Percentiles rank a stretch among this genome's conserved stretches.
Evolutionary conservation across 2,797 vertebrate species (phyloP).

Genomic region (Pangasius krempfi): DNA sequence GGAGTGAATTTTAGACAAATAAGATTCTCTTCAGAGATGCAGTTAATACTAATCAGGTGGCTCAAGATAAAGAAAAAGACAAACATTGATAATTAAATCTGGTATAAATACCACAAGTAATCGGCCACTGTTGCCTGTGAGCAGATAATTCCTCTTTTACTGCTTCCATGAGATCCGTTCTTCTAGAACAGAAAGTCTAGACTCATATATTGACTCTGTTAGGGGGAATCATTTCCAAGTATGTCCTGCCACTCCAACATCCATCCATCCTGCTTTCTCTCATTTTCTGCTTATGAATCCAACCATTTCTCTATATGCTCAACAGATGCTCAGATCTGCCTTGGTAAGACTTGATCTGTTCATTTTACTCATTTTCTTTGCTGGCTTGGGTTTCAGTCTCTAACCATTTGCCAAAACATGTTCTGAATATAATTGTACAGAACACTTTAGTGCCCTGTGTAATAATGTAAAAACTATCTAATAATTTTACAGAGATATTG

Average conservation of each 20-base stretch:
- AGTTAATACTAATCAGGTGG: neutral
- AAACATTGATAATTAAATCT: neutral
- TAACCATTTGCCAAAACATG: neutral
- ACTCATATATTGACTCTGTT: conserved; percentile 51
- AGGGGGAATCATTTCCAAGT: conserved; percentile 32
- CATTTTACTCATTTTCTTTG: neutral
- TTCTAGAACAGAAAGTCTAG: conserved; percentile 49
- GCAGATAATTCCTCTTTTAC: conserved; percentile 42
- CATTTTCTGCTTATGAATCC: conserved; percentile 25
- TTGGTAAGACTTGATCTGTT: too few relatives aligned
- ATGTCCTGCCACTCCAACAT: conserved; percentile 35
- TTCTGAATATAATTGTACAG: neutral
- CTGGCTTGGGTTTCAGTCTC: neutral
- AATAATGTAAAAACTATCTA: neutral
- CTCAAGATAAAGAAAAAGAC: neutral
- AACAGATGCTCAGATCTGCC: neutral
- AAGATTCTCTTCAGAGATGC: neutral
- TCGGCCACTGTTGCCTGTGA: conserved; percentile 18
- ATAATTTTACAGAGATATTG: neutral
- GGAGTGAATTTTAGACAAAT: conserved; percentile 29
- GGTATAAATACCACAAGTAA: neutral
- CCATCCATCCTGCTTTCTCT: conserved; percentile 29
- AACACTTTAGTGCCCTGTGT: neutral
- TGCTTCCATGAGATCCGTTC: conserved; percentile 44
- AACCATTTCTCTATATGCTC: neutral